These are phyloP conservation scores for Desoria tigrina DNA, from an alignment of 2,888 invertebrate genomes.

Conservation along the genomic window DNA sequence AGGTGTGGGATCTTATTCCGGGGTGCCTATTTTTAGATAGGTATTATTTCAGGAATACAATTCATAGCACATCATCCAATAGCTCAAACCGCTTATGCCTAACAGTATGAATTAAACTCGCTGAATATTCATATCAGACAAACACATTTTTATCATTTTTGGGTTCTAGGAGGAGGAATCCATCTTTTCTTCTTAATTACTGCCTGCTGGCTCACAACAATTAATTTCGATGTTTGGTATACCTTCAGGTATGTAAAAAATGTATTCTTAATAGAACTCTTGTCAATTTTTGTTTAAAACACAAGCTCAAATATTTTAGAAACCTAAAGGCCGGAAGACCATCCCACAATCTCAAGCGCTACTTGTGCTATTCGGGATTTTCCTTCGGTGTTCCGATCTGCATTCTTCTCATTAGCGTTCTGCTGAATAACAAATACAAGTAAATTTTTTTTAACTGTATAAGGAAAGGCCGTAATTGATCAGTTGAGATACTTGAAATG, in stretches of 20 bases:
- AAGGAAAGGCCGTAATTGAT: neutral
- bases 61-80: no score
- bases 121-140: no score
- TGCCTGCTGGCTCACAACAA: neutral
- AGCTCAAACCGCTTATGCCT: no score
- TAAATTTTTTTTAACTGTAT: neutral
- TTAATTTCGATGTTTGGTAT: slow-evolving; percentile 25
- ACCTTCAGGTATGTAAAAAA: slow-evolving; percentile 18
- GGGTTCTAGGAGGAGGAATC: neutral
- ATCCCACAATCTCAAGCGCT: slow-evolving; percentile 7
- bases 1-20: no score
- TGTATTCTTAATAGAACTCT: no score
- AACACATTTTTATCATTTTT: no score
- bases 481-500: no score
- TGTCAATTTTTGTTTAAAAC: neutral
- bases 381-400: slow-evolving; percentile 15
- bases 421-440: slow-evolving; percentile 15
- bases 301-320: neutral
- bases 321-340: neutral
- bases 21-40: no score
- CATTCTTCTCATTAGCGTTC: slow-evolving; percentile 12
- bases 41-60: no score
- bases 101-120: no score
- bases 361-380: slow-evolving; percentile 7
- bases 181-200: slow-evolving; percentile 1